Evolutionary conservation across 2,797 vertebrate genomes (phyloP).

Genomic region (Schizothorax lantsangensis): DNA sequence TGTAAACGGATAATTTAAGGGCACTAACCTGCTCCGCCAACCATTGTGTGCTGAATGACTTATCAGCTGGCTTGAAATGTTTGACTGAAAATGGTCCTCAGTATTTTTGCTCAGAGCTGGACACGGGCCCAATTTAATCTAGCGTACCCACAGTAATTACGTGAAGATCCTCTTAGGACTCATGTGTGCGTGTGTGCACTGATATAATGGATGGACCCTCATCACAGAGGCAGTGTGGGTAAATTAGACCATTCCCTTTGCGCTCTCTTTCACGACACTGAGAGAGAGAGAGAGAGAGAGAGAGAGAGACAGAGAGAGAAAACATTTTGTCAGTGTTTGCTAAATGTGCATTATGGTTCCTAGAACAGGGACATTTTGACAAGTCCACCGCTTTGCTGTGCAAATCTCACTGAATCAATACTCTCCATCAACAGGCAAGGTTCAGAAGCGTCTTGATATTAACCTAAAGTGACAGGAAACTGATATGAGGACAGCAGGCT

Average conservation of each 20-base stretch:
- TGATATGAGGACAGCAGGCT: constrained; percentile 47
- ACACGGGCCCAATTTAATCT: constrained; percentile 56
- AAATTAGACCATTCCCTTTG: constrained; percentile 47
- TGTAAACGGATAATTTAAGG: constrained; percentile 51
- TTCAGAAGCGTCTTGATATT: constrained; percentile 27
- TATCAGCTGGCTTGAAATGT: constrained; percentile 41
- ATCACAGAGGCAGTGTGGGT: constrained; percentile 50
- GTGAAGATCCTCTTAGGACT: constrained; percentile 56
- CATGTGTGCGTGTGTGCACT: constrained; percentile 29
- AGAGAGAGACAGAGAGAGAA: no score
- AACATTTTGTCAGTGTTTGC: constrained; percentile 7
- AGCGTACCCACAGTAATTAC: constrained; percentile 61
- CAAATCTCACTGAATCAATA: constrained; percentile 50
- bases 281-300: not conserved
- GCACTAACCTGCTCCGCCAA: constrained; percentile 20
- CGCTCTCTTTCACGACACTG: constrained; percentile 5
- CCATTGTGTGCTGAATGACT: constrained; percentile 54
- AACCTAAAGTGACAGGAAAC: constrained; percentile 46
- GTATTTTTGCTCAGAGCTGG: constrained; percentile 53
- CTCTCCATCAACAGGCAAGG: not conserved
- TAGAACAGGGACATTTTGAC: constrained; percentile 23
- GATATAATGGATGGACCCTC: constrained; percentile 52
- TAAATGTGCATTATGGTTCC: constrained; percentile 29
- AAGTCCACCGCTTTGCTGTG: constrained; percentile 6
- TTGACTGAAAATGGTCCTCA: constrained; percentile 50